Evolutionary conservation across 2,113 vertebrate genomes (phyloP).

Genomic region (Poeciliopsis occidentalis): DNA sequence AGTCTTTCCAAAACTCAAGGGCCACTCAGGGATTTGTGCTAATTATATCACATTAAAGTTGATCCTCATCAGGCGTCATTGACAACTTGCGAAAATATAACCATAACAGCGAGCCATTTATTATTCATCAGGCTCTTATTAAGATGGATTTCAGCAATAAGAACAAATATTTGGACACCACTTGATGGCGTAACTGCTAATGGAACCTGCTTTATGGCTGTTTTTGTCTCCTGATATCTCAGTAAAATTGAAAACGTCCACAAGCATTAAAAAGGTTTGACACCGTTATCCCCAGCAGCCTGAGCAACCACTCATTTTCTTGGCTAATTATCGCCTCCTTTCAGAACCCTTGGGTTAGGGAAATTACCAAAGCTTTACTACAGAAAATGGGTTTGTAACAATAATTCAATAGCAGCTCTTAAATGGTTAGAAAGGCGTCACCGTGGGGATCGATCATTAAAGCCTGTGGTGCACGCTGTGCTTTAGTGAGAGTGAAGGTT

Average conservation of each 20-base stretch:
- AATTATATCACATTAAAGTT: too few relatives aligned
- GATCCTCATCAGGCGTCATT: too few relatives aligned
- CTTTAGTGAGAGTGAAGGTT: background rate
- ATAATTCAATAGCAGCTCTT: slow-evolving; percentile 44
- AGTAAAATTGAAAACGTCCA: slow-evolving; percentile 12
- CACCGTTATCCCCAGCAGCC: slow-evolving; percentile 5
- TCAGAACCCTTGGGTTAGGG: slow-evolving; percentile 31
- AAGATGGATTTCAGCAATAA: slow-evolving; percentile 4
- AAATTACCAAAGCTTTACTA: slow-evolving; percentile 42
- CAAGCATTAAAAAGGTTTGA: slow-evolving; percentile 13
- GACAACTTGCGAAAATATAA: too few relatives aligned
- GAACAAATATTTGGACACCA: background rate
- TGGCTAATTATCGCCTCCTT: slow-evolving; percentile 47
- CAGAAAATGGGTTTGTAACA: slow-evolving; percentile 45
- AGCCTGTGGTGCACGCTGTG: slow-evolving; percentile 9
- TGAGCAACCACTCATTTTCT: slow-evolving; percentile 10
- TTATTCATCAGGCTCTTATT: slow-evolving; percentile 12
- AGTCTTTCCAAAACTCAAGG: too few relatives aligned
- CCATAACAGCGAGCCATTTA: background rate
- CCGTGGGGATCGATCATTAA: slow-evolving; percentile 30
- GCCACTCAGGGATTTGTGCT: too few relatives aligned
- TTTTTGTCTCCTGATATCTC: slow-evolving; percentile 8
- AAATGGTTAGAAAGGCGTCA: slow-evolving; percentile 23
- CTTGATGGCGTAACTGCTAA: background rate
- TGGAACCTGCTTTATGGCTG: background rate